Conservation (phyloP, 2,797 vertebrate species). For the Melopsittacus undulatus region DNA sequence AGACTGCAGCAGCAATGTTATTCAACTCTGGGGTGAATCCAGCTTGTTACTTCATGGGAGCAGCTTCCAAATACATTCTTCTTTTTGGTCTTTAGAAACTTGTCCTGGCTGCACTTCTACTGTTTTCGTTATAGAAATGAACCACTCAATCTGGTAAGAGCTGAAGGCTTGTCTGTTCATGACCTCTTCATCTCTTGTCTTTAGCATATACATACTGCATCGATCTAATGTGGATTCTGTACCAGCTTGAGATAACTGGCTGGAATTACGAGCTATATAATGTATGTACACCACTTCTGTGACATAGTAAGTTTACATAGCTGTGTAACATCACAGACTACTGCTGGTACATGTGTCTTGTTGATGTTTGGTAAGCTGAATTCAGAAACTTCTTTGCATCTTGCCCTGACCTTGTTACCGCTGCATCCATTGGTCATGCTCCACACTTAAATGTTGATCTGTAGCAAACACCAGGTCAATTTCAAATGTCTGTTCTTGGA, state of each 20-base stretch:
- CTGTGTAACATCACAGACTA: neutral
- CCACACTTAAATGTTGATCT: neutral
- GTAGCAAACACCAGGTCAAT: neutral
- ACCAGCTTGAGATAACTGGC: neutral
- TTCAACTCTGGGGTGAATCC: conserved; percentile 14
- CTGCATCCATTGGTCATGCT: neutral
- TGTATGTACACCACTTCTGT: neutral
- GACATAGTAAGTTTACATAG: neutral
- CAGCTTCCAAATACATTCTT: conserved; percentile 15
- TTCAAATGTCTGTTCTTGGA: neutral
- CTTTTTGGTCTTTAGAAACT: neutral
- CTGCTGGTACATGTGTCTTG: neutral
- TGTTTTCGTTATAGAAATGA: conserved; percentile 4
- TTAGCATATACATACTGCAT: neutral
- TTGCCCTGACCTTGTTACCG: neutral
- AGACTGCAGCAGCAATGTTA: neutral
- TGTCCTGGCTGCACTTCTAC: neutral
- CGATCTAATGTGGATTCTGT: neutral
- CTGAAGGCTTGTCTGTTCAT: neutral
- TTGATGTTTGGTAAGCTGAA: neutral
- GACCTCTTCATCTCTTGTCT: neutral
- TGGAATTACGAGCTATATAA: neutral
- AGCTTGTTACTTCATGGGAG: neutral
- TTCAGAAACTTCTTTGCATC: neutral
- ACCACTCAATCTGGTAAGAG: neutral